phyloP scores from a whole-genome alignment of 2,113 vertebrate species.

The Jaculus jaculus region DNA sequence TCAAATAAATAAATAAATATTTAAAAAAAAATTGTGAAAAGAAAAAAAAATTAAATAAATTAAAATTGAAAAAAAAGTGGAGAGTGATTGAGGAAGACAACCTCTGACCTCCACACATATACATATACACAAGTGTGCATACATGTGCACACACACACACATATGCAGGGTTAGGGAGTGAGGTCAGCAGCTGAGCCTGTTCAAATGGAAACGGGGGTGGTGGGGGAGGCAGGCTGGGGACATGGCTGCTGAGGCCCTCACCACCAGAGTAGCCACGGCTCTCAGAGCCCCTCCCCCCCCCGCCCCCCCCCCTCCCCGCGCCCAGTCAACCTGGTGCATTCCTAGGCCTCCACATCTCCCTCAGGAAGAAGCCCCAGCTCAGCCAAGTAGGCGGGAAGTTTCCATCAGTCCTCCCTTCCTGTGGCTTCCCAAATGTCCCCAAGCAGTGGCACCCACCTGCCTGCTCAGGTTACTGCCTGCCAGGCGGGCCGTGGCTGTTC shows the following conservation, averaged over 20 bases:
- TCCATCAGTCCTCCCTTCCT: background rate
- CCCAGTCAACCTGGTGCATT: accelerated
- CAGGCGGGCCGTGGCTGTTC: background rate
- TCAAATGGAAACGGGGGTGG: background rate
- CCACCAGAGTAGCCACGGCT: accelerated
- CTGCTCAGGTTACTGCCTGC: conserved; percentile 68
- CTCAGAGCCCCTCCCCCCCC: too few relatives aligned
- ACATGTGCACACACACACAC: too few relatives aligned
- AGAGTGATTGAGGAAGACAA: too few relatives aligned
- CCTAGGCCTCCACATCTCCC: accelerated
- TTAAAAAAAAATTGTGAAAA: too few relatives aligned
- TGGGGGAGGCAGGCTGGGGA: background rate
- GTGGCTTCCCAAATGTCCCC: background rate
- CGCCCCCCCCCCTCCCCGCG: too few relatives aligned
- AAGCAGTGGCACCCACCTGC: conserved; percentile 1
- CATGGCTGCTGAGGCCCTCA: background rate
- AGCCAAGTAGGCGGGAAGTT: too few relatives aligned
- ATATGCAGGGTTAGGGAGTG: background rate
- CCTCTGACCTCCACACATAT: too few relatives aligned
- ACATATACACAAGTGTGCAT: background rate
- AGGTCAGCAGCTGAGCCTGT: background rate
- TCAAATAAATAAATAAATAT: too few relatives aligned
- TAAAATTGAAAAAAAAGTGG: too few relatives aligned
- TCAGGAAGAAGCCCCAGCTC: background rate
- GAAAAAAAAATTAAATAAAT: too few relatives aligned